Evolutionary conservation across 2,797 vertebrate genomes (phyloP), one percentile per base, ranked within the genome.

Genomic region (Lateolabrax maculatus): DNA sequence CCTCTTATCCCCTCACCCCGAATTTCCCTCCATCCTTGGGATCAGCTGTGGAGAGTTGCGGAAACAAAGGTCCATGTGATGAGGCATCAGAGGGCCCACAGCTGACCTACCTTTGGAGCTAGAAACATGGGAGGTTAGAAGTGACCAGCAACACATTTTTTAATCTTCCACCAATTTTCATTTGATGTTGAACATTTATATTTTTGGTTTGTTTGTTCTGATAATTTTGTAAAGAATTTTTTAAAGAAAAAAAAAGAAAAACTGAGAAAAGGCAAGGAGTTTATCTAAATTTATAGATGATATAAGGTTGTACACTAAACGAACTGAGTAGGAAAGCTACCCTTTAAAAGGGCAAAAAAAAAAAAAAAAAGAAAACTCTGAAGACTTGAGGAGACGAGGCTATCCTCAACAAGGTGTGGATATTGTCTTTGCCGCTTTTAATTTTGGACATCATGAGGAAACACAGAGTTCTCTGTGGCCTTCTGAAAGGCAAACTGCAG

Each of bases 311-410:
- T 94, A 93, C 85, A 89, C 79, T 92, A 93, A 93, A 89, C 27
- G 85, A 80, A 94, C 91, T 88, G 87, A 90, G 87, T 85, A 83
- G 90, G 86, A 92, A 93, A 89, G 94, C 91, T 96, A 92, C 96
- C 95, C 96, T 96, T 96, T 95, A 96, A 96, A 96, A 96, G 95
- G 95, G 96, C 93, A 80, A 91, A 18, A 89, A 81, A 75, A 64
- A 65, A 67, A 41, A n/a, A n/a, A 63, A 36, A n/a, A 52, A 70
- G 53, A 79, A 66, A 71, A 62, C 27, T 72, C 80, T 71, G 58
- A 88, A 62, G 37, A 71, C 73, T 55, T 68, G 85, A 75, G 75
- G 83, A 83, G 71, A 75, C 37, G 31, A 77, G 49, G 39, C 51
- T 49, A 53, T 62, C 68, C 74, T 83, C 83, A 41, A 46, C 64